phyloP scores from a whole-genome alignment of 2,888 invertebrate species.

The Auanema sp. region DNA sequence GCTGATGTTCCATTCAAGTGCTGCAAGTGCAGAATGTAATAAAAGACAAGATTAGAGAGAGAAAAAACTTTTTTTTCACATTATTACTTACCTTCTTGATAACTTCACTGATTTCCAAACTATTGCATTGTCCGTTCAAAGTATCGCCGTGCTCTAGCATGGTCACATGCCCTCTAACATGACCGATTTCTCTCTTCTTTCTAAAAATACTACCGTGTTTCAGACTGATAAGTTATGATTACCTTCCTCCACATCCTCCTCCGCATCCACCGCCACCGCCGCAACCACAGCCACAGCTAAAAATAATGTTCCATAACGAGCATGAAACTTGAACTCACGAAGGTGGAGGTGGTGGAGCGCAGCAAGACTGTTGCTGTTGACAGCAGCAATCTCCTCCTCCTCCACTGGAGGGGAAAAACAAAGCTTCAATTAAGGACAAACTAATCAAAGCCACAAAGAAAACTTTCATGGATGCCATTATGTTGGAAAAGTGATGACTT shows the following conservation, averaged over 20 bases:
- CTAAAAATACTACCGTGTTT: not conserved
- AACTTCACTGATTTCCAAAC: conserved; percentile 16
- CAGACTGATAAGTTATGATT: not conserved
- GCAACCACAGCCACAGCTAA: not conserved
- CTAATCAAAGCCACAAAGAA: too few relatives aligned
- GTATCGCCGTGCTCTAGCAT: not conserved
- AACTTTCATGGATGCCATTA: too few relatives aligned
- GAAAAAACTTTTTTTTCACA: not conserved
- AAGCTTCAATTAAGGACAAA: conserved; percentile 1
- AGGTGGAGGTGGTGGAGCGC: conserved; percentile 14
- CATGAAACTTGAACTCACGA: conserved; percentile 9
- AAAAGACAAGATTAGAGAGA: not conserved
- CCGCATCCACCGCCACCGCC: conserved; percentile 16
- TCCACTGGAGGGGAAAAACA: conserved; percentile 15
- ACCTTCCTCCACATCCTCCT: conserved; percentile 13
- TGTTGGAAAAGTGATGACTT: too few relatives aligned
- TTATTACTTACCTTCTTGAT: conserved; percentile 13
- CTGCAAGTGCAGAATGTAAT: not conserved
- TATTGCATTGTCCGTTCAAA: conserved; percentile 18
- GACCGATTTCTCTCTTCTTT: conserved; percentile 21
- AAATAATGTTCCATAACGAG: not conserved
- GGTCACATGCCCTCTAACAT: conserved; percentile 16
- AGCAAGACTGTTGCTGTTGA: conserved; percentile 5
- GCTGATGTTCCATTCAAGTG: conserved; percentile 11
- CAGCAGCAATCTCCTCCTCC: conserved; percentile 13